Evolutionary conservation across 2,888 invertebrate genomes (phyloP).

Genomic region (Odontomyia ornata): DNA sequence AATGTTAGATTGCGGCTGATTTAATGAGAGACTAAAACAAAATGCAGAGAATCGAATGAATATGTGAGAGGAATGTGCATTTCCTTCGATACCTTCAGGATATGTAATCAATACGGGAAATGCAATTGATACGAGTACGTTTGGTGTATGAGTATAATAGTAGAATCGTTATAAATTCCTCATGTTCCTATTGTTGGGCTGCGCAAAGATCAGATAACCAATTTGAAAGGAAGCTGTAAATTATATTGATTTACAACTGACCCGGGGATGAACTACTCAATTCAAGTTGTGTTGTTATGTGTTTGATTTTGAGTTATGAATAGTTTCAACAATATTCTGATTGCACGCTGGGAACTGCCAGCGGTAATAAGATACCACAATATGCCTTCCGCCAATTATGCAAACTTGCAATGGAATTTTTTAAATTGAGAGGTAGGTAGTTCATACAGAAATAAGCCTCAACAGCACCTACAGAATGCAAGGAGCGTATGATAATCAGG

Average conservation of each 20-base stretch:
- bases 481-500: too few species aligned
- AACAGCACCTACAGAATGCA: too few species aligned
- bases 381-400: too few species aligned
- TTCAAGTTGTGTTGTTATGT: too few species aligned
- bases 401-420: too few species aligned
- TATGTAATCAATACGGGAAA: conserved; percentile 17
- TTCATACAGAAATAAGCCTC: too few species aligned
- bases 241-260: not conserved
- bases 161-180: not conserved
- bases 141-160: not conserved
- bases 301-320: too few species aligned
- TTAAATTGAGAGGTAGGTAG: too few species aligned
- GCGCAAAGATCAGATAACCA: not conserved
- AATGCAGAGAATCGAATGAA: conserved; percentile 9
- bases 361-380: too few species aligned
- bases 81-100: not conserved
- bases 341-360: too few species aligned
- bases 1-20: conserved; percentile 19
- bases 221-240: not conserved
- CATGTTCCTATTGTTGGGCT: not conserved
- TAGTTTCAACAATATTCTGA: too few species aligned
- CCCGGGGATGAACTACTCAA: not conserved
- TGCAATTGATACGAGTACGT: not conserved
- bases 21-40: conserved; percentile 32
- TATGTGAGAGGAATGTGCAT: conserved; percentile 34